Evolutionary conservation across 2,113 vertebrate species (phyloP), one percentile per base, ranked within the genome.

Genomic region (Ancistrus triradiatus): DNA sequence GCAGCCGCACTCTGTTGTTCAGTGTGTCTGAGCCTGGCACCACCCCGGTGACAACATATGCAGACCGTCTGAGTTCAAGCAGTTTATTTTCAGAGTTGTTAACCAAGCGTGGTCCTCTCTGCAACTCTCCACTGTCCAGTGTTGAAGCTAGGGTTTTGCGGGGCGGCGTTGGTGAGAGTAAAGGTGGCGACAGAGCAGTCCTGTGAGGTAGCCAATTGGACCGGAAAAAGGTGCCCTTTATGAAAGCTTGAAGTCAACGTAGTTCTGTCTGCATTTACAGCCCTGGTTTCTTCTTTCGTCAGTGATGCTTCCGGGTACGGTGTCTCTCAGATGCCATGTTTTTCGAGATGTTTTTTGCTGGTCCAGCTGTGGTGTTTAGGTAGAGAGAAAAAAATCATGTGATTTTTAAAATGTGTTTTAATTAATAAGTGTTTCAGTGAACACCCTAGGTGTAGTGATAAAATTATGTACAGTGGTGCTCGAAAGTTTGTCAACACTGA

Each of bases 41-140:
- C 2, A 61, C 49, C n/a, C 66, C 66, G 11, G 57, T 68, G 0
- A 68, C 66, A 3, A 61, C 43, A 3, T 37, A 68, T 1, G 11
- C 38, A 6, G 0, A 10, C 14, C 13, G 11, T 7, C 2, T 2
- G 3, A 0, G 17, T 31, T 28, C 7, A 51, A 17, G 17, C 61
- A 63, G 0, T 3, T 3, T 31, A 3, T 31, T 31, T 31, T 31
- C 27, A 31, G 27, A n/a, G n/a, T n/a, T n/a, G n/a, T n/a, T n/a
- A n/a, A n/a, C n/a, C n/a, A n/a, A n/a, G n/a, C n/a, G n/a, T n/a
- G n/a, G n/a, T 37, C 14, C 35, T 37, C 35, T 37, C 35, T 11
- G 35, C 14, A 2, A 15, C 14, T 14, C 38, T 2, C 38, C 38
- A 42, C 3, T 42, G 38, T 2, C 13, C 38, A 2, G 11, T n/a